Evolutionary conservation across 2,797 vertebrate genomes (phyloP).

Genomic region (Neosilurus hyrtlii): DNA sequence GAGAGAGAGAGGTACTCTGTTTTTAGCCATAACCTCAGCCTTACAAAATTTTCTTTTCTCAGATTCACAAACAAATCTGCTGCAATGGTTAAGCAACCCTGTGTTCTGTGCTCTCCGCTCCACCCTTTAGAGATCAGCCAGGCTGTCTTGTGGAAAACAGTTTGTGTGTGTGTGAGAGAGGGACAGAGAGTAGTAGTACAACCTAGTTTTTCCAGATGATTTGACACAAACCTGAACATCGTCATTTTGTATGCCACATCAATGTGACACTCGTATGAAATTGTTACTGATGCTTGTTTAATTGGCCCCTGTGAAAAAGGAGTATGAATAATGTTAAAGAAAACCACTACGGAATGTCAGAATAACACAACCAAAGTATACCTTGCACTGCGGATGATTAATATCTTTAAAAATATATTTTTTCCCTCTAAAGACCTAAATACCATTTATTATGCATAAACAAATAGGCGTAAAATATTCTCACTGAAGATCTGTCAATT

Average conservation of each 20-base stretch:
- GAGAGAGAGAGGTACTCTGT: not conserved
- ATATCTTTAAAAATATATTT: no score
- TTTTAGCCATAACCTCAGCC: slow-evolving; percentile 10
- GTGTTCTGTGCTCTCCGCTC: not conserved
- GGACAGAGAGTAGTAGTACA: not conserved
- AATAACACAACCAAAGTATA: not conserved
- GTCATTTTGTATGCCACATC: not conserved
- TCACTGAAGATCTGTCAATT: not conserved
- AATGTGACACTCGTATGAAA: not conserved
- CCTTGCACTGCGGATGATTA: not conserved
- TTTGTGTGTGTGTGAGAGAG: not conserved
- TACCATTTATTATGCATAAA: not conserved
- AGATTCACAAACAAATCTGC: slow-evolving; percentile 37
- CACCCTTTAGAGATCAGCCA: slow-evolving; percentile 23
- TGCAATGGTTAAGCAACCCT: slow-evolving; percentile 4
- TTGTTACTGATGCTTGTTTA: not conserved
- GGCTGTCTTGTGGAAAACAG: slow-evolving; percentile 10
- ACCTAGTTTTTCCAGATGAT: slow-evolving; percentile 25
- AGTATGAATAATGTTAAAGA: not conserved
- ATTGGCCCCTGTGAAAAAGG: not conserved
- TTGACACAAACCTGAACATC: not conserved
- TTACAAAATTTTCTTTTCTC: slow-evolving; percentile 4
- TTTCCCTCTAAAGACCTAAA: no score
- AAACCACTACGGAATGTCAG: not conserved
- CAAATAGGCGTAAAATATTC: not conserved